Evolutionary conservation across 1,140 invertebrate species (phyloP).

Genomic region (Dinothrombium tinctorium): DNA sequence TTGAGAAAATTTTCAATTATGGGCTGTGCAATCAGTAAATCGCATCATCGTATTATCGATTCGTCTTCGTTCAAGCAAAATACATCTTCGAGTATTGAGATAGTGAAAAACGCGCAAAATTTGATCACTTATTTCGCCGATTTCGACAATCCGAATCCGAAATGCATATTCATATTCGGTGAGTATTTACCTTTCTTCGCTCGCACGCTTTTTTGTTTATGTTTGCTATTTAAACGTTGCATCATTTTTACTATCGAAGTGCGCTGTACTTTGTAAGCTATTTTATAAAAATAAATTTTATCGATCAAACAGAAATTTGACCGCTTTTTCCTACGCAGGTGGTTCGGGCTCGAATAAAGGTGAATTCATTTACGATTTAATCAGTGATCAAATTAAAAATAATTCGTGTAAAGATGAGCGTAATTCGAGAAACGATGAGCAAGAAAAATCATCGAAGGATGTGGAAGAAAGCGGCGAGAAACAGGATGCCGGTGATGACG

Average conservation of each 20-base stretch:
- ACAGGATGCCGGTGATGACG: neutral
- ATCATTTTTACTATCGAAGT: no score
- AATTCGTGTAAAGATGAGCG: neutral
- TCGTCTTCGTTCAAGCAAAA: neutral
- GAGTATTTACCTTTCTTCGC: neutral
- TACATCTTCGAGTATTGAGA: neutral
- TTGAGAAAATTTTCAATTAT: no score
- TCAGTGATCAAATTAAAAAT: neutral
- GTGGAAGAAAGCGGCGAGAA: no score
- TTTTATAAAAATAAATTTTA: neutral
- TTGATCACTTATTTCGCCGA: constrained; percentile 1
- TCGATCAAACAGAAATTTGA: neutral
- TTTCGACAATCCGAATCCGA: constrained; percentile 5
- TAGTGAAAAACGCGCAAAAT: neutral
- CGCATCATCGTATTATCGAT: constrained; percentile 4
- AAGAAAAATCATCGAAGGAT: neutral
- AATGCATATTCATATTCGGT: constrained; percentile 12
- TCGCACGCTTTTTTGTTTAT: neutral
- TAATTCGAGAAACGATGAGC: neutral
- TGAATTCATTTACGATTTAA: constrained; percentile 10
- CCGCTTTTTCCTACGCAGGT: neutral
- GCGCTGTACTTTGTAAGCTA: no score
- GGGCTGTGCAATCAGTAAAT: constrained; percentile 10
- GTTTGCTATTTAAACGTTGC: no score
- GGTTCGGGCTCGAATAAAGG: constrained; percentile 11